Evolutionary conservation across 2,888 invertebrate genomes (phyloP), one percentile per base, ranked within the genome.

Genomic region (Brachyptera putata): DNA sequence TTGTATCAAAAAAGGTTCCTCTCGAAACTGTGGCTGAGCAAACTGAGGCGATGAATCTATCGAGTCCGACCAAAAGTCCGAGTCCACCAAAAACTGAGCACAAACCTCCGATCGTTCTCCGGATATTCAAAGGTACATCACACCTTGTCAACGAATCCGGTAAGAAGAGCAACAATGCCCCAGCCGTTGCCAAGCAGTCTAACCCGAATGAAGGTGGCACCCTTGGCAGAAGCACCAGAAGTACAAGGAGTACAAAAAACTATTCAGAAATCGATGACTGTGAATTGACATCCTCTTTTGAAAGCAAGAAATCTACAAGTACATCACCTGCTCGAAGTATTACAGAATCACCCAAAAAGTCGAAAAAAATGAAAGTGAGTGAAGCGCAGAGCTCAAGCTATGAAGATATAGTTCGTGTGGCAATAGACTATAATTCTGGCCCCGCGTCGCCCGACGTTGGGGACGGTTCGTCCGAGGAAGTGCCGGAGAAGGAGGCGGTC

Each of bases 71-170:
- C 25, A 64, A 65, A 41, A 62, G 59, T 39, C 58, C 63, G 18
- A 62, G 63, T 43, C 57, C 65, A 36, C 56, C 62, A 25, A 66
- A 64, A 56, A 67, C 67, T 43, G 62, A 68, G 61, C 76, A 77
- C 66, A 85, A 88, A 73, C 90, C 91, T 46, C 92, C 92, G 22
- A 93, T 93, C 70, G 91, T 92, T 58, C 77, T 93, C 65, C 82
- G 92, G 76, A 93, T 93, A 80, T 91, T 91, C 66, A 89, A 91
- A 76, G 86, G 83, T 13, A 84, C 83, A 16, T 67, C 69, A 14
- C 69, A 70, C 39, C 66, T 70, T 61, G 69, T 70, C 2, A 68
- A 68, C 46, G 68, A 68, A 34, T 59, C 68, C 4, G 65, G 67
- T 36, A 64, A 63, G 48, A 43, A 56, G 22, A 16, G 25, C 11